phyloP scores from a whole-genome alignment of 2,113 vertebrate species.

The Peucedramus taeniatus region DNA sequence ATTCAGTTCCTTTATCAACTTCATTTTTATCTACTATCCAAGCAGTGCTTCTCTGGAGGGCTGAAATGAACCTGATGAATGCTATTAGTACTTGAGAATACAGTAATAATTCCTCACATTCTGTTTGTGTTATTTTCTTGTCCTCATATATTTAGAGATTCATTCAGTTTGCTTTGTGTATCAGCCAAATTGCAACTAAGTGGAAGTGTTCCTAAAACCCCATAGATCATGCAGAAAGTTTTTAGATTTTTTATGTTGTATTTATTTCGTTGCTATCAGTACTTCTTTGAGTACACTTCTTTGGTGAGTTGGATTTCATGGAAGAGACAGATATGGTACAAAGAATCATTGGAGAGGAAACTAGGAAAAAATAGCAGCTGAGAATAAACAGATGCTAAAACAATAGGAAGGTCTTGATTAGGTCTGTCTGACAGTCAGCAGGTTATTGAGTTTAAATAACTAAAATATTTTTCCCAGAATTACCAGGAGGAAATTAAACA shows the following conservation, averaged over 20 bases:
- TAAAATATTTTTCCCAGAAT: neutral
- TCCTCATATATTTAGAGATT: neutral
- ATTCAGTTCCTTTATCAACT: neutral
- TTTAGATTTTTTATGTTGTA: neutral
- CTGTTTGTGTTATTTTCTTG: neutral
- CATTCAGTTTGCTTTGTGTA: neutral
- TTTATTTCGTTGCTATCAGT: neutral
- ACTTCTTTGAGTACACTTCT: neutral
- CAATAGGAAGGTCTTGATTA: neutral
- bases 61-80: neutral
- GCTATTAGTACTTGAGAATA: neutral
- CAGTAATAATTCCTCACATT: neutral
- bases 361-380: neutral
- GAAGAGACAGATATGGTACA: neutral
- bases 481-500: neutral
- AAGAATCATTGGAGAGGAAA: neutral
- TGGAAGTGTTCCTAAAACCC: neutral
- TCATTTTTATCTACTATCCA: neutral
- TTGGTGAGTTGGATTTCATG: neutral
- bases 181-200: neutral
- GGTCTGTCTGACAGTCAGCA: neutral
- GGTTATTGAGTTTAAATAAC: neutral
- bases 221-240: rapidly evolving
- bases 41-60: neutral
- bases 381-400: neutral